Base-by-base conservation (phyloP, 1,140 invertebrate species). In the Coptotermes formosanus region DNA sequence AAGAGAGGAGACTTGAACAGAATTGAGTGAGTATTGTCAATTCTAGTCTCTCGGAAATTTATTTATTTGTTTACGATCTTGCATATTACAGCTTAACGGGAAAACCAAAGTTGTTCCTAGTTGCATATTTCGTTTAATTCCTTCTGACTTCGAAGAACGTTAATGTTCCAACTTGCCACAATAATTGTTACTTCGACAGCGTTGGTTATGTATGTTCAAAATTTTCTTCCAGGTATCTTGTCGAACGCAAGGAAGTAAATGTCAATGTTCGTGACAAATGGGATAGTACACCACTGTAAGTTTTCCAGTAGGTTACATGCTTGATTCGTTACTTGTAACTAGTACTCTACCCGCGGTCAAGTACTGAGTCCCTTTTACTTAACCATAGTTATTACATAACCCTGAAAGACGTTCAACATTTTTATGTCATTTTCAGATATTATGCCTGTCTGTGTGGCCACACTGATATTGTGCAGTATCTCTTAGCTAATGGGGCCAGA, bases 371-470 rank as follows among this genome's bases (percentile, higher is more conserved):
- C 19, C 19, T 44, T 2, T 82, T 43, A 16, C 32, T 14, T 43
- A 44, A 44, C 19, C 16, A n/a, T 32, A 21, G 43, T 82, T 38
- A 25, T 85, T 85, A 11, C 25, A 48, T n/a, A 64, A 8, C 30
- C 19, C 86, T 82, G 30, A 83, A 82, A 48, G 44, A 64, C 83
- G 11, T 83, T 84, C 45, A 84, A 52, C 32, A 16, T 55, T 21
- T 55, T 85, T 87, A 64, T 82, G 87, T 89, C 48, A 48, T 30
- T 89, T 90, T 64, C 87, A 93, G 92, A 86, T 93, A 93, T 86
- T 93, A 93, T 89, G 93, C 93, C 4, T 93, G 93, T 89, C 88
- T 93, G 14, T 93, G 93, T 91, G 93, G 93, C 14, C 92, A 93
- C 88, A 88, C 89, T 64, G 90, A 92, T 52, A 81, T 93, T 30